These are phyloP conservation scores for Linnaemya tessellans DNA, from an alignment of 2,888 invertebrate genomes.

Conservation along the genomic window DNA sequence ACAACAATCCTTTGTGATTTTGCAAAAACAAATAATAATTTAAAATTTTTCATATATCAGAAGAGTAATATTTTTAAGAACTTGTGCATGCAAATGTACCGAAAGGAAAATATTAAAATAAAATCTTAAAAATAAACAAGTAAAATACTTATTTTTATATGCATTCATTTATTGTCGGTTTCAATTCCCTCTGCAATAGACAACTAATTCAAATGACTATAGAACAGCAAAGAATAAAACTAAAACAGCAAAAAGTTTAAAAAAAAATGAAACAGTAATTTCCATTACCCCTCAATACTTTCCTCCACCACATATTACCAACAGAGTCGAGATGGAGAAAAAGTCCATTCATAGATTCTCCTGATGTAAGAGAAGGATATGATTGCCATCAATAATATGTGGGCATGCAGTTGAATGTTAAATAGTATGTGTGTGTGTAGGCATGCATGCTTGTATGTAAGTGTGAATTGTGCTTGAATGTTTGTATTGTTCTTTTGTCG, in stretches of 20 bases:
- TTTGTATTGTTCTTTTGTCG: conserved; percentile 37
- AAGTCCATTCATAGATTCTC: conserved; percentile 20
- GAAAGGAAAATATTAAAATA: not conserved
- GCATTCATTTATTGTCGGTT: conserved; percentile 9
- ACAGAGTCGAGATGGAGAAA: not conserved
- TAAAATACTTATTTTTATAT: conserved; percentile 5
- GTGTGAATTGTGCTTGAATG: not conserved
- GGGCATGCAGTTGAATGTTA: not conserved
- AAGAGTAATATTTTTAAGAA: not conserved
- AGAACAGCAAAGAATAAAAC: conserved; percentile 17
- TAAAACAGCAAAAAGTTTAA: conserved; percentile 11
- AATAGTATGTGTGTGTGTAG: not conserved
- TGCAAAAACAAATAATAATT: not conserved
- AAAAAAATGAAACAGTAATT: conserved; percentile 10
- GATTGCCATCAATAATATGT: conserved; percentile 9
- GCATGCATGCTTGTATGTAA: not conserved
- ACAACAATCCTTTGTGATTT: not conserved
- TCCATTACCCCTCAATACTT: not conserved
- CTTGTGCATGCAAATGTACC: not conserved
- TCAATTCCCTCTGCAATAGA: conserved; percentile 28
- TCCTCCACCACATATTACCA: not conserved
- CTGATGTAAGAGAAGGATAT: conserved; percentile 18
- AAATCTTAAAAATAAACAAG: conserved; percentile 15
- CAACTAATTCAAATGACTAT: conserved; percentile 43
- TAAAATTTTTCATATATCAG: not conserved